Percentiles rank a stretch among this genome's conserved stretches.
phyloP scores from a whole-genome alignment of 2,797 vertebrate genomes.

The Eremophila alpestris region DNA sequence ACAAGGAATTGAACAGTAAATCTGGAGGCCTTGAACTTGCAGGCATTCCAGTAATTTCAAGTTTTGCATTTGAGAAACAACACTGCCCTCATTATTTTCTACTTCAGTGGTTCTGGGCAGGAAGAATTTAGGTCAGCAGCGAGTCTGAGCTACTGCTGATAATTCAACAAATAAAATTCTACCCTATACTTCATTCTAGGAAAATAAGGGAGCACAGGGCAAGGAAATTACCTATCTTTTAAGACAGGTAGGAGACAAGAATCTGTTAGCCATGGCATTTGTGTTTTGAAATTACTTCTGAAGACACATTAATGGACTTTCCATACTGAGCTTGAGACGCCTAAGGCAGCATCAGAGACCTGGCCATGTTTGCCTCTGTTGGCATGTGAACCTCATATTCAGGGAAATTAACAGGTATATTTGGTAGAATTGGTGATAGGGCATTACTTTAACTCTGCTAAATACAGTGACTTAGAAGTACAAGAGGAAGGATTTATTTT shows the following conservation, averaged over 20 bases:
- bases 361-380: not conserved
- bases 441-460: slow-evolving; percentile 7
- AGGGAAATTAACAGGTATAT: not conserved
- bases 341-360: not conserved
- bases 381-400: not conserved
- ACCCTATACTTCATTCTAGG: slow-evolving; percentile 58
- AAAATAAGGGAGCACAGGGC: slow-evolving; percentile 68
- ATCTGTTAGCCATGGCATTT: slow-evolving; percentile 66
- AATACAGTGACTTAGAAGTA: not conserved
- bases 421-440: not conserved
- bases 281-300: slow-evolving; percentile 75
- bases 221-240: slow-evolving; percentile 67
- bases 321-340: slow-evolving; percentile 27
- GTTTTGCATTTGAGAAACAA: slow-evolving; percentile 64
- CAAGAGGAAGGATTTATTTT: not conserved
- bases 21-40: slow-evolving; percentile 29
- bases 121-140: slow-evolving; percentile 70
- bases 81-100: slow-evolving; percentile 67
- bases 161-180: slow-evolving; percentile 73
- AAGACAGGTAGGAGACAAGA: slow-evolving; percentile 16
- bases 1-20: not conserved
- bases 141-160: slow-evolving; percentile 60
- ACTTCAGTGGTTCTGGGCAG: slow-evolving; percentile 39
- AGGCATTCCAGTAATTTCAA: slow-evolving; percentile 34
- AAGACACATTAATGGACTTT: slow-evolving; percentile 60